Conservation (phyloP, 2,797 vertebrate species). For the Ibycter americanus region DNA sequence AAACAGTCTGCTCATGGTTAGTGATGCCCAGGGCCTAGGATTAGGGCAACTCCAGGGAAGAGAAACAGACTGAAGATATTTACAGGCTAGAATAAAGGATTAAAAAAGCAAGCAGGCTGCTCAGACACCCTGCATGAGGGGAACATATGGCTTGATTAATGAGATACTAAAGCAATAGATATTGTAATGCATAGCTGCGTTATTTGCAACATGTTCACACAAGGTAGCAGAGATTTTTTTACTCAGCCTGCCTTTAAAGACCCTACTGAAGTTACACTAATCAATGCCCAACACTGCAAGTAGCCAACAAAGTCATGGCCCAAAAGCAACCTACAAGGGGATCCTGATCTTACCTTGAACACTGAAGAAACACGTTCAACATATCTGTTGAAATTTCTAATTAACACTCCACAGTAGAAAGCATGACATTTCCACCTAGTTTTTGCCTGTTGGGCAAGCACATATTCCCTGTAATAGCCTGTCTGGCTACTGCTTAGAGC, state of each 20-base stretch:
- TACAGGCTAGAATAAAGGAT: not conserved
- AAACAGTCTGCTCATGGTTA: not conserved
- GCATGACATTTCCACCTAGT: not conserved
- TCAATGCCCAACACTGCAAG: not conserved
- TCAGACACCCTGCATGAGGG: not conserved
- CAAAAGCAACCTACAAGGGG: not conserved
- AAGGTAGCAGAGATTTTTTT: not conserved
- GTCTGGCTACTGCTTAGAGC: no score
- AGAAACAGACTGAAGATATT: not conserved
- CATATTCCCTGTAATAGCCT: not conserved
- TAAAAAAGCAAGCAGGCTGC: not conserved
- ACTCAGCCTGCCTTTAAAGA: not conserved
- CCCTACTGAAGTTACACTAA: not conserved
- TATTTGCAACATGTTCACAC: not conserved
- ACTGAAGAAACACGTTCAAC: not conserved
- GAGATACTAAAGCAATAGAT: not conserved
- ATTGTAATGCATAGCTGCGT: not conserved
- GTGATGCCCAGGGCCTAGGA: not conserved
- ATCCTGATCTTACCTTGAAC: not conserved
- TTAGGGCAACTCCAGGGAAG: not conserved
- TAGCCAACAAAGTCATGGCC: not conserved
- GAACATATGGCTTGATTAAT: not conserved
- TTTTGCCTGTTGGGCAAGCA: not conserved
- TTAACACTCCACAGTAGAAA: not conserved
- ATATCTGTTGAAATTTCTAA: not conserved